A percentile compares a stretch with the other conserved stretches of the same genome.
These are phyloP conservation scores for Butorides virescens DNA, from an alignment of 2,113 vertebrate species.

Conservation along the genomic window DNA sequence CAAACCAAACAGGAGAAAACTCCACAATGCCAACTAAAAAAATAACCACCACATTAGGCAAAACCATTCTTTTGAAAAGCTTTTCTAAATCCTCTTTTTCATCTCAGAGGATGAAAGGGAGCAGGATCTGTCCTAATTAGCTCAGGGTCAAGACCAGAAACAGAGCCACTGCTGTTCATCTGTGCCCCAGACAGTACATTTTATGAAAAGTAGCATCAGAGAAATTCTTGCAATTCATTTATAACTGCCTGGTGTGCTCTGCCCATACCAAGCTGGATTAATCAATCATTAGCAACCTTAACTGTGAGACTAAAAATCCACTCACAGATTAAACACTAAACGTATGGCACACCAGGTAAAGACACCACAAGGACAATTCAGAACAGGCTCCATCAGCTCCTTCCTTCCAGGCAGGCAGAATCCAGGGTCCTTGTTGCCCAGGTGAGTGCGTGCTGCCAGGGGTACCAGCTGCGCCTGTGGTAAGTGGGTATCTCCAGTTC, in stretches of 20 bases:
- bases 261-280: neutral
- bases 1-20: neutral
- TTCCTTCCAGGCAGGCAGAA: neutral
- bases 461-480: too few species aligned
- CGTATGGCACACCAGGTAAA: neutral
- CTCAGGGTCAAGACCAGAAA: neutral
- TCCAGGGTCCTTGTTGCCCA: neutral
- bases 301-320: neutral
- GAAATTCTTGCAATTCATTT: neutral
- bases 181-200: neutral
- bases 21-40: neutral
- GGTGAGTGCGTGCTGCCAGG: accelerated
- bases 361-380: neutral
- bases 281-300: conserved; percentile 10
- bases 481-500: neutral
- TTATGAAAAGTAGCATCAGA: neutral
- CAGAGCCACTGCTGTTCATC: neutral
- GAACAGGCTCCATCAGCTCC: neutral
- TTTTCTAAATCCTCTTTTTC: neutral
- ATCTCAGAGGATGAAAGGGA: neutral
- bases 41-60: neutral
- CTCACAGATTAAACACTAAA: neutral
- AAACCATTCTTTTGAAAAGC: neutral
- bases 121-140: neutral
- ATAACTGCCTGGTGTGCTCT: neutral